Evolutionary conservation across 2,797 vertebrate genomes (phyloP), one percentile per base, ranked within the genome.

Genomic region (Loris lydekkerianus): DNA sequence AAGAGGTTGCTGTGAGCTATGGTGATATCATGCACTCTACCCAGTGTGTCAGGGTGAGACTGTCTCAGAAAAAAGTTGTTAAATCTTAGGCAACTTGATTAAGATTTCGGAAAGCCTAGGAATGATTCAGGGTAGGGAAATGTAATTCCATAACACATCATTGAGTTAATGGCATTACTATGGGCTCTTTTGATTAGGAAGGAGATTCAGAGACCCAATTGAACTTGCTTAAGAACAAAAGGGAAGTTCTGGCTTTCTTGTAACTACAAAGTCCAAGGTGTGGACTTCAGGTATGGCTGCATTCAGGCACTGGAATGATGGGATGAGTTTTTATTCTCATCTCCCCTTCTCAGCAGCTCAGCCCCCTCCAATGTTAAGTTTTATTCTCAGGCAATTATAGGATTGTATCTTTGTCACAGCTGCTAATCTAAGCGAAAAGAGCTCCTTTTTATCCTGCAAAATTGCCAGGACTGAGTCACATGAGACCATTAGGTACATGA

Each of bases 31-130:
- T 49, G 49, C 49, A 49, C 13, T 49, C 13, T 49, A 49, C 13
- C 49, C 49, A 14, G 49, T 49, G 49, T 49, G 49, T 49, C 49
- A 49, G 49, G 14, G 49, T 49, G 49, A 49, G 49, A 49, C 49
- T 49, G 49, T 14, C 49, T 49, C 2, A 49, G 49, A 49, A 49
- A 49, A 49, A 72, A 27, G 78, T 65, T 29, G 20, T 10, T 43
- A 40, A 76, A 61, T 80, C 29, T 86, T 83, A 43, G 37, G n/a
- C 15, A 76, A 77, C 9, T 86, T 43, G 34, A 75, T 34, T 63
- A 91, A 63, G 27, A 95, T 94, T 86, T 93, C 14, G 29, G 31
- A 91, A 80, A 84, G 63, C 15, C 7, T 29, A 43, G 56, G 29
- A 77, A 18, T 2, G 58, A n/a, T 72, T 86, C 29, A 49, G 21